Evolutionary conservation across 2,888 invertebrate species (phyloP).

Genomic region (Tenthredo distinguenda): DNA sequence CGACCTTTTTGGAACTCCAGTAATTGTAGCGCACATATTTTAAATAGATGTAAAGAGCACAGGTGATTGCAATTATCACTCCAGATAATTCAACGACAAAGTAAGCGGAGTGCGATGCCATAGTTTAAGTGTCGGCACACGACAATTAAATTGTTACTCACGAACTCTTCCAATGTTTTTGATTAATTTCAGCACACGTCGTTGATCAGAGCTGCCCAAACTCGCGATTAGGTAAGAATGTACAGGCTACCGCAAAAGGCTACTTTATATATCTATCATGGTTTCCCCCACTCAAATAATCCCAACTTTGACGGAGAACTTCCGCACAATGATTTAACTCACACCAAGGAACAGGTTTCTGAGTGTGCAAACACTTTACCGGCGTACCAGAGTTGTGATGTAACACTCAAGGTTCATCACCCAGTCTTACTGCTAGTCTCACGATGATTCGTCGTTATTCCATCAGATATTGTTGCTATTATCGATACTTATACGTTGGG

Average conservation of each 20-base stretch:
- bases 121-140: background rate
- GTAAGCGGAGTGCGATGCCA: background rate
- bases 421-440: background rate
- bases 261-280: background rate
- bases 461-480: no score
- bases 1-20: background rate
- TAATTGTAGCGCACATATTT: slow-evolving; percentile 11
- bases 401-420: background rate
- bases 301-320: background rate
- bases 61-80: background rate
- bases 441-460: background rate
- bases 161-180: background rate
- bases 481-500: background rate
- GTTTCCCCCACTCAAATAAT: background rate
- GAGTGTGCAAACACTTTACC: background rate
- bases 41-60: background rate
- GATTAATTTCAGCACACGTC: background rate
- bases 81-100: background rate
- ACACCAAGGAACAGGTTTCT: background rate
- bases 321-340: background rate
- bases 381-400: background rate
- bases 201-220: background rate
- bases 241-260: background rate
- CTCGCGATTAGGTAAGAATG: background rate
- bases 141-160: background rate